Evolutionary conservation across 2,797 vertebrate species (phyloP), one percentile per base, ranked within the genome.

Genomic region (Chaetodon trifasciatus): DNA sequence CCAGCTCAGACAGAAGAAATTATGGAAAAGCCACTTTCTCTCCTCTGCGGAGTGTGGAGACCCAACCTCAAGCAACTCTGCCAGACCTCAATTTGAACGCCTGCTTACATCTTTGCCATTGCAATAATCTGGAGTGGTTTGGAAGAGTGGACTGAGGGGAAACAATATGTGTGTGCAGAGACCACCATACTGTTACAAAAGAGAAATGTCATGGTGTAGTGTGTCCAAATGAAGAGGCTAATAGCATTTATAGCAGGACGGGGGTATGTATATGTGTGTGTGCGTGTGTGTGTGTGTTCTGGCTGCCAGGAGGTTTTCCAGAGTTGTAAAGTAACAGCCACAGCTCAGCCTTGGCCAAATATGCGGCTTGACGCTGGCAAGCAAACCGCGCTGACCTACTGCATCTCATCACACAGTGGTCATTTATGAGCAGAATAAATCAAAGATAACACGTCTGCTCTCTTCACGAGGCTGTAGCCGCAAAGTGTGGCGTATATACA

Each of bases 11-110:
- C 86, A 85, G 82, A 63, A 78, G 72, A 83, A 87, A 88, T 88
- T 72, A 85, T 85, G 73, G 79, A 83, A 89, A 87, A 91, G 82
- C 82, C 84, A 77, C 77, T 90, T 75, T 83, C 76, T 85, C 74
- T 84, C 70, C 74, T 88, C 82, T 56, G 76, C 8, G 58, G 81
- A 88, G 81, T 87, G 86, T 78, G 83, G 87, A 83, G 79, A 72
- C 89, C 82, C 88, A 90, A 87, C 82, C 88, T 87, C 82, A 91
- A 76, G 81, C 85, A 60, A 52, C 70, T 19, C 66, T 82, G 91
- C 89, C 90, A 94, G 89, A 94, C 88, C 89, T 88, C 90, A 87
- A 84, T 93, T 86, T 92, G 83, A 94, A 90, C 70, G 89, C 81
- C 89, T 89, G 86, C 91, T 92, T 87, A 79, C 82, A 86, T 81